Base-by-base conservation (phyloP, 2,113 vertebrate genomes). In the Tragelaphus imberbis region DNA sequence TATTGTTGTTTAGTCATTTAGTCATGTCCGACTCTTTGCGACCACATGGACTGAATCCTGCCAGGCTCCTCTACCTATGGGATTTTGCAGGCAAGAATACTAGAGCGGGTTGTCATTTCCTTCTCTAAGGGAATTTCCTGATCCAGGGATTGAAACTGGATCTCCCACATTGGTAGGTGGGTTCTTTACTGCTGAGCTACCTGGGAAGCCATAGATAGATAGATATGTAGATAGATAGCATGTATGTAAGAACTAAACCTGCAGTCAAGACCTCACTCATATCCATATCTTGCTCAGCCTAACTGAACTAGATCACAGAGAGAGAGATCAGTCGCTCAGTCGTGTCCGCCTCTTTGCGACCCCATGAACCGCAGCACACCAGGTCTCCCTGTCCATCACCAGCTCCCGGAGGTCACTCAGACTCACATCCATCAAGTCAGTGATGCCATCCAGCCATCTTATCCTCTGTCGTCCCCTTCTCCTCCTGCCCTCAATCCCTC, bases 11-110 rank as follows among this genome's bases (percentile, higher is more conserved):
- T 44, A 27, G 21, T 27, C 3, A 13, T 23, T 77, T 40, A 44
- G 36, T 44, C 36, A 25, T 44, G 71, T 25, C 36, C 0, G 1
- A 44, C 36, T 75, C 10, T 75, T 77, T 77, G 10, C 1, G 2
- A 77, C 36, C 71, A 40, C 21, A 25, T 77, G 36, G 36, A 77
- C 71, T 14, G 6, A 25, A 44, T 40, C 71, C 23, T 77, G 36
- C 71, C 71, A 77, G 71, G 12, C 11, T 77, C 36, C 36, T 77
- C 36, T 44, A 3, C 7, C 12, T 23, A 27, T 27, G 71, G 36
- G 71, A 77, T 77, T 77, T 77, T 44, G 36, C 71, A 77, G 36
- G 36, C 36, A 44, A 77, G 71, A 77, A 44, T 44, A 77, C 36
- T 44, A 27, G 71, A 77, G 23, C 7, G 71, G 36, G 36, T 14